Conservation (phyloP, 2,797 vertebrate species). For the Acanthurus tractus region DNA sequence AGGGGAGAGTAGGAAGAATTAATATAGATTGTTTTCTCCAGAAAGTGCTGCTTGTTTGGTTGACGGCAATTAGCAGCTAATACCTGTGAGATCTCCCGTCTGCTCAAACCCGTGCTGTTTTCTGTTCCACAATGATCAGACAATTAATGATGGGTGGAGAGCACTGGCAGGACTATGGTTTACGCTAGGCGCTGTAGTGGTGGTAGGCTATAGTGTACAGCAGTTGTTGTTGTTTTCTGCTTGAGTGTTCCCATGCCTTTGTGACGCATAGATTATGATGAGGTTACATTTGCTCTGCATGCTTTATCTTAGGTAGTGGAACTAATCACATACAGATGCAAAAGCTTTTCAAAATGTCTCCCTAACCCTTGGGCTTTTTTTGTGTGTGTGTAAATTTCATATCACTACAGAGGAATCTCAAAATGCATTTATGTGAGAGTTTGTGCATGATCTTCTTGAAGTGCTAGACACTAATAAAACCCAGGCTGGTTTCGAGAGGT, state of each 20-base stretch:
- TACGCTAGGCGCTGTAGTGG: constrained; percentile 47
- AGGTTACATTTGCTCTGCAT: constrained; percentile 70
- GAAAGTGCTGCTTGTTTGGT: constrained; percentile 84
- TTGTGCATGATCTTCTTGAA: constrained; percentile 57
- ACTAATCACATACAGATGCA: constrained; percentile 81
- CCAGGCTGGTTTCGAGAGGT: constrained; percentile 62
- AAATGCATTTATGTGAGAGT: constrained; percentile 65
- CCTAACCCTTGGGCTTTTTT: constrained; percentile 50
- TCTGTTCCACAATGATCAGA: constrained; percentile 76
- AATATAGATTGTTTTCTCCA: constrained; percentile 84
- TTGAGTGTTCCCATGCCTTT: constrained; percentile 57
- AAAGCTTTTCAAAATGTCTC: constrained; percentile 48
- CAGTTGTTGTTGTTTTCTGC: constrained; percentile 65
- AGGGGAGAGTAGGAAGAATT: constrained; percentile 77
- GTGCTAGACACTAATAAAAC: constrained; percentile 67
- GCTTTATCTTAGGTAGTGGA: constrained; percentile 80
- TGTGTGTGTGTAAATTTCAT: constrained; percentile 51
- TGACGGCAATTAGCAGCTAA: constrained; percentile 85
- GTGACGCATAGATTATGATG: constrained; percentile 73
- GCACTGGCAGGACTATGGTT: constrained; percentile 61
- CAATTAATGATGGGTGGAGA: constrained; percentile 80
- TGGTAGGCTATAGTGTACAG: constrained; percentile 48
- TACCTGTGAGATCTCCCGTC: constrained; percentile 80
- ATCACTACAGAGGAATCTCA: constrained; percentile 55
- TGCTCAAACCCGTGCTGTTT: constrained; percentile 69